phyloP scores from a whole-genome alignment of 2,888 invertebrate species.

The Pantelozetes paolii region DNA sequence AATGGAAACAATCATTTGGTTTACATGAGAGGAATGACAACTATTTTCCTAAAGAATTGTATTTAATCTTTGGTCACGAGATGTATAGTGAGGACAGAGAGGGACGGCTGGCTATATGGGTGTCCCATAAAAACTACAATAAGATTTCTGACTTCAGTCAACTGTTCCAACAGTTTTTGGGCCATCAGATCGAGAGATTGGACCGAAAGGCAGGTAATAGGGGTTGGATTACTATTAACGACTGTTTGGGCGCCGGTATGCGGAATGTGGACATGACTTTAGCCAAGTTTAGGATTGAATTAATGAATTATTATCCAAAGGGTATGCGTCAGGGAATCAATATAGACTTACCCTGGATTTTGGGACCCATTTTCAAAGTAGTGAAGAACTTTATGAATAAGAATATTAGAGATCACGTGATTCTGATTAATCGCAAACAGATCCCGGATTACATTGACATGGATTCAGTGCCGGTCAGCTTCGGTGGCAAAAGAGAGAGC shows the following conservation, averaged over 20 bases:
- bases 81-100: constrained; percentile 32
- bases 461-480: background rate
- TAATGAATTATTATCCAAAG: constrained; percentile 19
- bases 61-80: constrained; percentile 22
- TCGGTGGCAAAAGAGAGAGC: constrained; percentile 16
- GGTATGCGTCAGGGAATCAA: background rate
- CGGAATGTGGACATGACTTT: constrained; percentile 29
- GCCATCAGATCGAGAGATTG: constrained; percentile 22
- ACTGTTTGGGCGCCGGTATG: constrained; percentile 18
- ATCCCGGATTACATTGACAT: background rate
- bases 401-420: background rate
- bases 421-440: background rate
- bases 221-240: constrained; percentile 32
- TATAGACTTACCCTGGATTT: constrained; percentile 37
- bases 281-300: background rate
- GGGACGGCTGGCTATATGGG: constrained; percentile 28
- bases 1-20: constrained; percentile 41
- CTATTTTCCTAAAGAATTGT: constrained; percentile 41
- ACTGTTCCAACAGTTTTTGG: constrained; percentile 11
- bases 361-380: background rate
- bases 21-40: constrained; percentile 32
- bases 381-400: constrained; percentile 12
- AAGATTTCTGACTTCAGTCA: background rate
- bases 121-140: background rate
- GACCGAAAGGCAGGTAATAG: constrained; percentile 34